These are phyloP conservation scores for Pygocentrus nattereri DNA, from an alignment of 2,797 vertebrate species.

Conservation along the genomic window DNA sequence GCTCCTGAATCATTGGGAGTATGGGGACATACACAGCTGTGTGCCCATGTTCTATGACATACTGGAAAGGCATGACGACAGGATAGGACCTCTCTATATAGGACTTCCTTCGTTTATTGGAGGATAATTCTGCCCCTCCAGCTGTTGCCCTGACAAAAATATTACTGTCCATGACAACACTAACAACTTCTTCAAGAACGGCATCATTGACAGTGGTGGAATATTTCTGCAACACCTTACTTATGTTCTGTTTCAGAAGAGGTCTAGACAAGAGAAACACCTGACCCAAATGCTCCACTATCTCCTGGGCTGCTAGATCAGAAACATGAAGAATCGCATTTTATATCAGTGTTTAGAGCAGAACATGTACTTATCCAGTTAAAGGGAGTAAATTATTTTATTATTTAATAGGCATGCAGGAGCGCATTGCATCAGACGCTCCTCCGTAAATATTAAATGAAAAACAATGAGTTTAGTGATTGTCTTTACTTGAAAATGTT, in stretches of 20 bases:
- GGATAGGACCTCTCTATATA: constrained; percentile 26
- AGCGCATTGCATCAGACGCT: too few species aligned
- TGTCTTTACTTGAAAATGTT: too few species aligned
- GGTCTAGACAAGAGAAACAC: constrained; percentile 36
- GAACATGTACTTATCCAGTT: too few species aligned
- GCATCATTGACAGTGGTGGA: constrained; percentile 22
- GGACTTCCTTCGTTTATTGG: constrained; percentile 28
- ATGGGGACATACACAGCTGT: constrained; percentile 30
- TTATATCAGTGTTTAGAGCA: too few species aligned
- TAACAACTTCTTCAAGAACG: constrained; percentile 35
- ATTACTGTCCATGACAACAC: constrained; percentile 4
- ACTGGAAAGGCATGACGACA: constrained; percentile 32
- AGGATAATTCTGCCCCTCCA: constrained; percentile 37
- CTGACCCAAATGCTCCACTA: constrained; percentile 33
- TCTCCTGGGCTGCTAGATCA: constrained; percentile 36
- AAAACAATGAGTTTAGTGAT: too few species aligned
- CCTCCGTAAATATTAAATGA: too few species aligned
- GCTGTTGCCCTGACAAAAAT: constrained; percentile 17
- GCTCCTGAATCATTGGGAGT: constrained; percentile 35
- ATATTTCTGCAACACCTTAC: constrained; percentile 24
- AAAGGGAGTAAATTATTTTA: too few species aligned
- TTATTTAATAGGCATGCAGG: too few species aligned
- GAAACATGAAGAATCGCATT: constrained; percentile 26
- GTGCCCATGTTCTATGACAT: constrained; percentile 38
- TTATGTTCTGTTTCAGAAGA: constrained; percentile 28